Conservation (phyloP, 2,797 vertebrate genomes). For the Epinephelus malabaricus region DNA sequence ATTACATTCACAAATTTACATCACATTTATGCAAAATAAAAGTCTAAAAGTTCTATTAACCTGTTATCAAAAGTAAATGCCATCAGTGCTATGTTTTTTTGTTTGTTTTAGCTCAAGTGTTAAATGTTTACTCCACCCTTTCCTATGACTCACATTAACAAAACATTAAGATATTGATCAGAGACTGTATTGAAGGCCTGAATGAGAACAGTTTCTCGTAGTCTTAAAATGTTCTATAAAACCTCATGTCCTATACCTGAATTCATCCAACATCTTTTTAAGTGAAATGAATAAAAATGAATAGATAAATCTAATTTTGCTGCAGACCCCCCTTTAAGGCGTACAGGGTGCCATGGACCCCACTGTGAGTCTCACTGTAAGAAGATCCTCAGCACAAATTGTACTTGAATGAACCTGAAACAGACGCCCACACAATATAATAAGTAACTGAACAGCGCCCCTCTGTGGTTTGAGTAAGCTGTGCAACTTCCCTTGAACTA, state of each 20-base stretch:
- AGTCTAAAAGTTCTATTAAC: background rate
- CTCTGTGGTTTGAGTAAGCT: slow-evolving; percentile 44
- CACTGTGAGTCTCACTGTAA: background rate
- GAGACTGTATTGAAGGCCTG: background rate
- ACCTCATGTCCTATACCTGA: background rate
- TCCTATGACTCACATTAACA: background rate
- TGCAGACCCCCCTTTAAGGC: background rate
- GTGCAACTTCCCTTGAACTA: background rate
- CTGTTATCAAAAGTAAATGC: background rate
- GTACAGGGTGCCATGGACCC: background rate
- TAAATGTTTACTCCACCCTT: background rate
- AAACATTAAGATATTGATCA: background rate
- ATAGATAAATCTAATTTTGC: background rate
- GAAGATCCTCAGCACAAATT: background rate
- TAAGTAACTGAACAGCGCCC: slow-evolving; percentile 51
- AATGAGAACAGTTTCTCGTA: background rate
- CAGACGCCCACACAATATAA: background rate
- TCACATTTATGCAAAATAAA: background rate
- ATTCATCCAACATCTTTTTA: background rate
- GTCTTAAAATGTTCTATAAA: background rate
- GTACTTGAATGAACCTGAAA: background rate
- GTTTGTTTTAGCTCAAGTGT: background rate
- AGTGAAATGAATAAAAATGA: background rate
- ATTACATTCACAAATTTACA: background rate
- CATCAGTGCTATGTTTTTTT: background rate